These are phyloP conservation scores for Pachymerium ferrugineum DNA, from an alignment of 2,888 invertebrate species.

Conservation along the genomic window DNA sequence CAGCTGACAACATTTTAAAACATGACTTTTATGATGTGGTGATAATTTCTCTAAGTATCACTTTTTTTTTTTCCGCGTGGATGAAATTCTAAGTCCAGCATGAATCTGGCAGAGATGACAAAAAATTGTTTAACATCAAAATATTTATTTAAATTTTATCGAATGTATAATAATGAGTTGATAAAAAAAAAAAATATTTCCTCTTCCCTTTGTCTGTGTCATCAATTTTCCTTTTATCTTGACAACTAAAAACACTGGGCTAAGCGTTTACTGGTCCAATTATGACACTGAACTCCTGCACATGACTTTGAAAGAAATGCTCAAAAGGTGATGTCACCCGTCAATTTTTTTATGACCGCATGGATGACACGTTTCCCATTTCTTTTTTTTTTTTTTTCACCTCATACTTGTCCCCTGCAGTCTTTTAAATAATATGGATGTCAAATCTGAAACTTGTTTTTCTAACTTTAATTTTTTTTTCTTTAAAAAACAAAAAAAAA, in stretches of 20 bases:
- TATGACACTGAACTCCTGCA: neutral
- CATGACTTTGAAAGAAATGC: too few species aligned
- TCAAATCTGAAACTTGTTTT: neutral
- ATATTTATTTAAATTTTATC: too few species aligned
- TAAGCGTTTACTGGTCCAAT: neutral
- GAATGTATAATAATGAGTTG: too few species aligned
- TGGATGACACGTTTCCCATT: neutral
- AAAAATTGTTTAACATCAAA: too few species aligned
- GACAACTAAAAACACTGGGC: neutral
- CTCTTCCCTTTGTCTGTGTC: too few species aligned
- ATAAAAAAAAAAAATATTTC: too few species aligned
- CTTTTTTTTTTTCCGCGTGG: conserved; percentile 11
- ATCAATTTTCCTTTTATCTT: too few species aligned
- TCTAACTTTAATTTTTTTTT: neutral
- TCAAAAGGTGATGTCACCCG: neutral
- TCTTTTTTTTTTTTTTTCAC: neutral
- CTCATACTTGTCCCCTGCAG: neutral
- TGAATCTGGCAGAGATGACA: neutral
- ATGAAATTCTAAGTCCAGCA: neutral
- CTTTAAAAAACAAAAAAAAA: neutral
- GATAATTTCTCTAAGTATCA: too few species aligned
- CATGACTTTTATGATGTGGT: neutral
- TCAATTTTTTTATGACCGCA: neutral
- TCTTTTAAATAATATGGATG: neutral
- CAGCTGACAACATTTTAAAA: neutral